phyloP scores from a whole-genome alignment of 2,797 vertebrate species.

The Spondyliosoma cantharus region DNA sequence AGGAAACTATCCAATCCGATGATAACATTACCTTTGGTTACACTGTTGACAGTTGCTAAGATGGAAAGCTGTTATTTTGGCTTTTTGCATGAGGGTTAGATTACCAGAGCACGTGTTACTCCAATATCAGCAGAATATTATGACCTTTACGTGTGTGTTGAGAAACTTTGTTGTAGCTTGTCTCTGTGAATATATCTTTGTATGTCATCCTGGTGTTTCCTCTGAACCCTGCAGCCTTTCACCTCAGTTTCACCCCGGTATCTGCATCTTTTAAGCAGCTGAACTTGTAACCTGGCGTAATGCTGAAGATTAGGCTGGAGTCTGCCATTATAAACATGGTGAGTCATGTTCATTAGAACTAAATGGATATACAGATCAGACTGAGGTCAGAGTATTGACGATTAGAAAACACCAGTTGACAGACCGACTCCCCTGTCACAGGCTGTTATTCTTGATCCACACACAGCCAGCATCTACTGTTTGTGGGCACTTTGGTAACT shows the following conservation, averaged over 20 bases:
- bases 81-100: constrained; percentile 62
- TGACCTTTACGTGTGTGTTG: constrained; percentile 22
- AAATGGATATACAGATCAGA: constrained; percentile 39
- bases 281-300: constrained; percentile 52
- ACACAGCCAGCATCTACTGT: constrained; percentile 14
- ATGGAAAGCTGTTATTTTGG: constrained; percentile 69
- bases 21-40: constrained; percentile 72
- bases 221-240: constrained; percentile 59
- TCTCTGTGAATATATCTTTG: constrained; percentile 4
- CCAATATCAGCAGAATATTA: constrained; percentile 38
- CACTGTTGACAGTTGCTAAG: constrained; percentile 75
- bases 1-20: constrained; percentile 71
- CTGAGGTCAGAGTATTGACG: constrained; percentile 43
- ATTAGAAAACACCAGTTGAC: constrained; percentile 43
- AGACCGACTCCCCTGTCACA: constrained; percentile 22
- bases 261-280: constrained; percentile 47
- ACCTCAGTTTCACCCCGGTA: constrained; percentile 42
- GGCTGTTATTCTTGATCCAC: constrained; percentile 37
- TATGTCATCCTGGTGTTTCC: constrained; percentile 17
- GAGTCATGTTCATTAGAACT: constrained; percentile 64
- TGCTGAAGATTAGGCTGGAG: constrained; percentile 28
- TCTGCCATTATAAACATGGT: constrained; percentile 53
- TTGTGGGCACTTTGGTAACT: constrained; percentile 41
- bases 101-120: constrained; percentile 58
- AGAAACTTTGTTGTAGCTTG: not conserved